Percentiles rank a stretch among this genome's conserved stretches.
Evolutionary conservation across 1,140 invertebrate species (phyloP).

Genomic region (Ceratina japonica): DNA sequence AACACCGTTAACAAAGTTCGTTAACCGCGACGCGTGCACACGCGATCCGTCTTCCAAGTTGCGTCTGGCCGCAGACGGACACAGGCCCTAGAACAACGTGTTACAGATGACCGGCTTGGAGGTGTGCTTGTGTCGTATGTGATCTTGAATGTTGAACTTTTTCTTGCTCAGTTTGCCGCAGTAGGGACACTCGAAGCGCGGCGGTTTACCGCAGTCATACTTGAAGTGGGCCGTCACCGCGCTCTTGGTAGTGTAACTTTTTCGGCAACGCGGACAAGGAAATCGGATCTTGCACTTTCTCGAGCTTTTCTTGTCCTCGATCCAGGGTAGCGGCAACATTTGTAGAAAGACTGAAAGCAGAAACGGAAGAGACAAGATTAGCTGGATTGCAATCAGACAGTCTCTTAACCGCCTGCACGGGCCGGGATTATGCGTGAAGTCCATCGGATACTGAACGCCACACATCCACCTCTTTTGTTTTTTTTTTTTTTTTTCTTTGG

Average conservation of each 20-base stretch:
- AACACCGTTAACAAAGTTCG: not conserved
- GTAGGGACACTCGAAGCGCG: slow-evolving; percentile 76
- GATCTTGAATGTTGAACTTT: slow-evolving; percentile 77
- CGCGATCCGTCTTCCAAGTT: no score
- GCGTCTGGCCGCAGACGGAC: not conserved
- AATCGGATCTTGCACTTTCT: slow-evolving; percentile 68
- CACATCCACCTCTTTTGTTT: no score
- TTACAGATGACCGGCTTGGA: slow-evolving; percentile 65
- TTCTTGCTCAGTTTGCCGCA: slow-evolving; percentile 79
- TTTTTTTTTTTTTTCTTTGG: not conserved
- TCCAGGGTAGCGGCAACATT: slow-evolving; percentile 62
- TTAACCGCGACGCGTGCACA: not conserved
- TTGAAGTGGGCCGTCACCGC: slow-evolving; percentile 81
- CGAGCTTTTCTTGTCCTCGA: slow-evolving; percentile 62
- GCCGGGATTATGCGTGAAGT: no score
- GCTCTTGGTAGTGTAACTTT: slow-evolving; percentile 82
- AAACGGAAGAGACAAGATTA: slow-evolving; percentile 53
- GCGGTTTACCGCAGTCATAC: slow-evolving; percentile 79
- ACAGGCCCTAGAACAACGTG: slow-evolving; percentile 62
- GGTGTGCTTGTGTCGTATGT: slow-evolving; percentile 72
- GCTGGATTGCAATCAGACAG: not conserved
- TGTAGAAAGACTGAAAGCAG: slow-evolving; percentile 70
- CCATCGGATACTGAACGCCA: no score
- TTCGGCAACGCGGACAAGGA: slow-evolving; percentile 80
- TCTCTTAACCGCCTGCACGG: not conserved